Evolutionary conservation across 2,797 vertebrate genomes (phyloP), one percentile per base, ranked within the genome.

Genomic region (Alcedo quadribrachys): DNA sequence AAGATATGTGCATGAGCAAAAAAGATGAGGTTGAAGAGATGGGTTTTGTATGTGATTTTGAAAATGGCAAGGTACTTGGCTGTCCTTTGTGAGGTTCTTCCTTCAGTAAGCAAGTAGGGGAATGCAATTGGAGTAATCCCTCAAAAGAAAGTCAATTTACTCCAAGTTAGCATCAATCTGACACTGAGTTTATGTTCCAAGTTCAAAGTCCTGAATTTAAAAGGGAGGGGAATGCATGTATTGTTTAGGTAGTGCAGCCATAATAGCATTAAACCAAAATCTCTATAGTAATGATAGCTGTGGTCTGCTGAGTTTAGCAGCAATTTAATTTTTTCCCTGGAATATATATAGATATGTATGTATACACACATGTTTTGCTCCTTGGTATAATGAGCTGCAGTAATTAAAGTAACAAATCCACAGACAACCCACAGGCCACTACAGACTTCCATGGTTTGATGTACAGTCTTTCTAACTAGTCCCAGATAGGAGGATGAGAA

Each of bases 351-450:
- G 11, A 12, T 54, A 11, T 35, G 17, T 66, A 5, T 14, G 35
- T 15, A 40, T 33, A 15, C 63, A 7, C 16, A 3, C 66, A 30
- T 74, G 28, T 74, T 92, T 85, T 45, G 15, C 46, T 87, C 27
- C n/a, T 81, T 81, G 58, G 14, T 71, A 33, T 18, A 58, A 71
- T 9, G 9, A 89, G 33, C 79, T 90, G 58, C 62, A 71, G 73
- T 92, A 93, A 92, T 91, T 70, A 90, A 91, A 86, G 83, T 70
- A 86, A 78, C 71, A 74, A 91, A 94, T 85, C 75, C 81, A 46
- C 28, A 69, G 77, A 30, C 60, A 73, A 61, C 71, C 77, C 78
- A 80, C 24, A 27, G 65, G 48, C 68, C 58, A 20, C 58, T 54
- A 5, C 11, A 11, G 87, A 33, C 30, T 69, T 73, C 82, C 25